phyloP scores from a whole-genome alignment of 2,797 vertebrate genomes.

The Siniperca scherzeri region DNA sequence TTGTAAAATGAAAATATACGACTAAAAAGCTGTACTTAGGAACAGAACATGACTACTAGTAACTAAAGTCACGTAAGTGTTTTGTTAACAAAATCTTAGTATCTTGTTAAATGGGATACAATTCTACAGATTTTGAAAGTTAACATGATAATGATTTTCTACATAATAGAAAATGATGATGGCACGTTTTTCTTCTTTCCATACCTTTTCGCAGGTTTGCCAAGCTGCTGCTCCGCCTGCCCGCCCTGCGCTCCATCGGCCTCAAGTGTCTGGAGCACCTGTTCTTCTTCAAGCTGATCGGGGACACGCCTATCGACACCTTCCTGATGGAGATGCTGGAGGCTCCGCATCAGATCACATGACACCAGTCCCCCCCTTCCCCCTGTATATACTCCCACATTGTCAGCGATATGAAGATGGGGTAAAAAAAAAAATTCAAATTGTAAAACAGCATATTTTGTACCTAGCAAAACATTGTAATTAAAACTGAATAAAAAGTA shows the following conservation, averaged over 20 bases:
- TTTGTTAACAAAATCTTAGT: background rate
- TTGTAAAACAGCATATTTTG: conserved; percentile 84
- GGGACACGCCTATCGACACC: conserved; percentile 97
- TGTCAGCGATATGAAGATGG: conserved; percentile 78
- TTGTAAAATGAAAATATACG: background rate
- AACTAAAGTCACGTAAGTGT: background rate
- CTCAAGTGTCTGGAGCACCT: conserved; percentile 97
- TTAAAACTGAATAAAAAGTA: conserved; percentile 73
- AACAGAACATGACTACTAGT: background rate
- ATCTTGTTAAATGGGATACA: background rate
- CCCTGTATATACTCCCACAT: conserved; percentile 83
- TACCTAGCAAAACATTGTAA: conserved; percentile 80
- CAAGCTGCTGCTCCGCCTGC: conserved; percentile 94
- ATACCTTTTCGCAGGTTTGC: conserved; percentile 86
- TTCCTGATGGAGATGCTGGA: conserved; percentile 99
- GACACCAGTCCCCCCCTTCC: conserved; percentile 76
- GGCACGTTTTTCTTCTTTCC: background rate
- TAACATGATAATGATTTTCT: background rate
- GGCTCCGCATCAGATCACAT: conserved; percentile 92
- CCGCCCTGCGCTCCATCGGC: conserved; percentile 94
- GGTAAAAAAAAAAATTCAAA: conserved; percentile 75
- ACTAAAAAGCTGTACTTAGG: background rate
- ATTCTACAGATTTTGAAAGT: background rate
- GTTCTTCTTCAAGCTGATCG: conserved; percentile 98
- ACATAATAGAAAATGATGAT: background rate